Evolutionary conservation across 1,140 invertebrate genomes (phyloP).

Genomic region (Amphibalanus amphitrite): DNA sequence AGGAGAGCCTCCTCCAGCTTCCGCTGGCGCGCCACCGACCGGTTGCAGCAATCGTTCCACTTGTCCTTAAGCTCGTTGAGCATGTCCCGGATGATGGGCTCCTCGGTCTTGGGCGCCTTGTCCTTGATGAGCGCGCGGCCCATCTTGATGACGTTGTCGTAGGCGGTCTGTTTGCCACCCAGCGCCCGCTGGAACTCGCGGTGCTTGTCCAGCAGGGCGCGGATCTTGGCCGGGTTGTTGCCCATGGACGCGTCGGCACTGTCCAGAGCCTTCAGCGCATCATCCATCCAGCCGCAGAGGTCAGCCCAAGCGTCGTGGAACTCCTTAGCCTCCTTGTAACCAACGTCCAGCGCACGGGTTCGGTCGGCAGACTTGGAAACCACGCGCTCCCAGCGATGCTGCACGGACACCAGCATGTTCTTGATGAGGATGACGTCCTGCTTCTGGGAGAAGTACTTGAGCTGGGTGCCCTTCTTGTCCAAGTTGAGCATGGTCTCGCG

Average conservation of each 20-base stretch:
- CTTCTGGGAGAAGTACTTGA: slow-evolving; percentile 98
- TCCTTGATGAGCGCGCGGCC: slow-evolving; percentile 77
- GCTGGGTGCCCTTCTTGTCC: slow-evolving; percentile 91
- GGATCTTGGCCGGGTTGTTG: slow-evolving; percentile 88
- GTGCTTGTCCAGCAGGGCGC: slow-evolving; percentile 67
- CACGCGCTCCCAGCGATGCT: slow-evolving; percentile 93
- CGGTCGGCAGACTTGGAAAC: slow-evolving; percentile 90
- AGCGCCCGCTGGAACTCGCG: slow-evolving; percentile 86
- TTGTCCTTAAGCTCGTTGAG: slow-evolving; percentile 76
- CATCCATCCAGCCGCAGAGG: slow-evolving; percentile 61
- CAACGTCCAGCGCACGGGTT: slow-evolving; percentile 81
- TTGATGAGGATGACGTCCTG: slow-evolving; percentile 98
- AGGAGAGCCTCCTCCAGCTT: slow-evolving; percentile 84
- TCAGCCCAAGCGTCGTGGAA: slow-evolving; percentile 75
- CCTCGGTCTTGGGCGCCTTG: slow-evolving; percentile 79
- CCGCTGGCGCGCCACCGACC: slow-evolving; percentile 82
- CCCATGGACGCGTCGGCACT: slow-evolving; percentile 42
- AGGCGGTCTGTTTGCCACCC: slow-evolving; percentile 69
- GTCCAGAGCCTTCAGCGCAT: slow-evolving; percentile 65
- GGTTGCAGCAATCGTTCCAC: slow-evolving; percentile 85
- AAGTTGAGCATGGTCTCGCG: slow-evolving; percentile 86
- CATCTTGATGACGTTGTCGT: slow-evolving; percentile 73
- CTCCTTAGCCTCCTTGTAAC: slow-evolving; percentile 88
- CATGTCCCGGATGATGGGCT: slow-evolving; percentile 62
- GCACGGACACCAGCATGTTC: slow-evolving; percentile 88